Conservation (phyloP, 2,113 vertebrate genomes). For the Osmerus mordax region DNA sequence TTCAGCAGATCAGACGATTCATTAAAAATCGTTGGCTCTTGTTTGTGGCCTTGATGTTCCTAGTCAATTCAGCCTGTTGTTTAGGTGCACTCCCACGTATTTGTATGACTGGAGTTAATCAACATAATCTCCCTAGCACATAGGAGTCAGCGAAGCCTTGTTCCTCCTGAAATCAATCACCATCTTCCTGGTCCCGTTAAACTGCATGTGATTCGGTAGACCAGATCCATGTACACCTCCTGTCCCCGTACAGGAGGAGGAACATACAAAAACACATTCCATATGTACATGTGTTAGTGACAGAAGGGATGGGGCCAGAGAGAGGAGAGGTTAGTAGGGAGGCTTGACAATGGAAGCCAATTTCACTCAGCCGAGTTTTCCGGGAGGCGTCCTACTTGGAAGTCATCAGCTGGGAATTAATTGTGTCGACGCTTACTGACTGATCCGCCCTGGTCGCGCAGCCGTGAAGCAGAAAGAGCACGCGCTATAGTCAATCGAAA, state of each 20-base stretch:
- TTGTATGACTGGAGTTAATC: too few relatives aligned
- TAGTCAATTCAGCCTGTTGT: background rate
- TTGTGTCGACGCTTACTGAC: conserved; percentile 26
- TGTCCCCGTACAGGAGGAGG: too few relatives aligned
- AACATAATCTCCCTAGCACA: too few relatives aligned
- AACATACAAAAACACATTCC: too few relatives aligned
- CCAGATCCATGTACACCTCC: too few relatives aligned
- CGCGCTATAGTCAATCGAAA: conserved; percentile 22
- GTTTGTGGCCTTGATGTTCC: background rate
- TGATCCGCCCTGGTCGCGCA: conserved; percentile 10
- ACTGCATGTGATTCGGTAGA: too few relatives aligned
- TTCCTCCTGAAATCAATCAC: too few relatives aligned
- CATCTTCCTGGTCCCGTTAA: too few relatives aligned
- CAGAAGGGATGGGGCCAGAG: too few relatives aligned
- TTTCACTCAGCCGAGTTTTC: conserved; percentile 55
- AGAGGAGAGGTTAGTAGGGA: background rate
- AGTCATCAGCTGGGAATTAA: conserved; percentile 50
- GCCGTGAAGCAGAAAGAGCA: conserved; percentile 4
- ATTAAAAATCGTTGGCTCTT: conserved; percentile 4
- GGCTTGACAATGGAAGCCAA: conserved; percentile 46
- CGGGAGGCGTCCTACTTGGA: conserved; percentile 61
- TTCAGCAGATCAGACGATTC: too few relatives aligned
- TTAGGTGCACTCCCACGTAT: background rate
- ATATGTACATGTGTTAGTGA: too few relatives aligned
- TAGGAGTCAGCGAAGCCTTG: too few relatives aligned